phyloP scores from a whole-genome alignment of 1,140 invertebrate genomes.

The Cyrtorhinus lividipennis region DNA sequence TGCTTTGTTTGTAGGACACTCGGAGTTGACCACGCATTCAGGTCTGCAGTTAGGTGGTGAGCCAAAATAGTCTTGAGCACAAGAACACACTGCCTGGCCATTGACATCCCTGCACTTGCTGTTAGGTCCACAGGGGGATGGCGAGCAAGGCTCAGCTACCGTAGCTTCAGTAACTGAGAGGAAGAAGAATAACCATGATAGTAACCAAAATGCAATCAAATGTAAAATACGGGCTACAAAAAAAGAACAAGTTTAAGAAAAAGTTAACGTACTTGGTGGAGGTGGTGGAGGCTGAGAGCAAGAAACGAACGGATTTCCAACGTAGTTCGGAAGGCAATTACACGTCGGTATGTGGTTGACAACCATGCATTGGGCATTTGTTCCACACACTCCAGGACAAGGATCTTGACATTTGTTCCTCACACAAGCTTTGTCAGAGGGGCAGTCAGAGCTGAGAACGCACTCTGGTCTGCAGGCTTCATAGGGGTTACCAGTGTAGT shows the following conservation, averaged over 20 bases:
- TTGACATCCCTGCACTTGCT: slow-evolving; percentile 46
- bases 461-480: slow-evolving; percentile 40
- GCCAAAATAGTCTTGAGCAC: slow-evolving; percentile 51
- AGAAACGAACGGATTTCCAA: slow-evolving; percentile 35
- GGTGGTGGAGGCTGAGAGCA: slow-evolving; percentile 27
- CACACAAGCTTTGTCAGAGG: slow-evolving; percentile 32
- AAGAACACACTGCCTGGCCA: slow-evolving; percentile 51
- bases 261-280: not conserved
- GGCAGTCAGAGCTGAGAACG: slow-evolving; percentile 41
- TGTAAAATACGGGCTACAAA: no score
- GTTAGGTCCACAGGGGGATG: slow-evolving; percentile 66
- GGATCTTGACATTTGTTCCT: slow-evolving; percentile 36
- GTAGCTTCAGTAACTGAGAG: slow-evolving; percentile 26
- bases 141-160: slow-evolving; percentile 48
- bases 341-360: slow-evolving; percentile 49
- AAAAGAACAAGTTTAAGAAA: not conserved
- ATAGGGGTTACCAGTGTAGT: slow-evolving; percentile 34
- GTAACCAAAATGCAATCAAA: not conserved
- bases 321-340: slow-evolving; percentile 36
- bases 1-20: slow-evolving; percentile 48
- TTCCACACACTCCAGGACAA: slow-evolving; percentile 39
- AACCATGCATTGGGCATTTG: slow-evolving; percentile 35
- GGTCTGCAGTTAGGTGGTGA: slow-evolving; percentile 56
- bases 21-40: slow-evolving; percentile 61
- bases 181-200: slow-evolving; percentile 15